These are phyloP conservation scores for Oreonectes daqikongensis DNA, from an alignment of 2,797 vertebrate species.

Conservation along the genomic window DNA sequence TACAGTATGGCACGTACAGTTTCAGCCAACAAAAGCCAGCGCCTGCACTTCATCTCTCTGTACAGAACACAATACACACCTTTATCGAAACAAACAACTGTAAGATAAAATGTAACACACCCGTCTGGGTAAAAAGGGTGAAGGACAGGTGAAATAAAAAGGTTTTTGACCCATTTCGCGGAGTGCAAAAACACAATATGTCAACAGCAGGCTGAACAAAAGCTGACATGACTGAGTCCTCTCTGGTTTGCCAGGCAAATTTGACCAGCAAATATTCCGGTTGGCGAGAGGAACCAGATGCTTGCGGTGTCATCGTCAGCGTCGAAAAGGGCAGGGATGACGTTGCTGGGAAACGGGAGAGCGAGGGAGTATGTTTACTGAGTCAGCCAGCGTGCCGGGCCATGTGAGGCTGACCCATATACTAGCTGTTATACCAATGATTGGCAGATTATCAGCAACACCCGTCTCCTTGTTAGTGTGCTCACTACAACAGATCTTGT, in stretches of 20 bases:
- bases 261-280: slow-evolving; percentile 19
- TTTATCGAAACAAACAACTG: slow-evolving; percentile 4
- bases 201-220: slow-evolving; percentile 3
- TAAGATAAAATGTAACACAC: neutral
- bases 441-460: no score
- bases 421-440: slow-evolving; percentile 10
- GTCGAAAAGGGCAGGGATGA: slow-evolving; percentile 45
- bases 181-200: slow-evolving; percentile 14
- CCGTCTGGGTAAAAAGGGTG: slow-evolving; percentile 5
- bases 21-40: neutral
- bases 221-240: neutral
- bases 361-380: slow-evolving; percentile 21
- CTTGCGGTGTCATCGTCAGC: slow-evolving; percentile 33
- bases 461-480: no score
- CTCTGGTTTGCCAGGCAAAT: slow-evolving; percentile 43
- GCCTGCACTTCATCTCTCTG: neutral
- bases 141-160: neutral
- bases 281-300: slow-evolving; percentile 40
- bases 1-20: neutral
- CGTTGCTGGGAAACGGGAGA: slow-evolving; percentile 52
- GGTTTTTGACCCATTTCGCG: neutral
- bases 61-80: slow-evolving; percentile 5
- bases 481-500: neutral
- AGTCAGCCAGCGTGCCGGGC: slow-evolving; percentile 52
- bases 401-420: slow-evolving; percentile 57